Evolutionary conservation across 2,888 invertebrate genomes (phyloP).

Genomic region (Ophion slaviceki): DNA sequence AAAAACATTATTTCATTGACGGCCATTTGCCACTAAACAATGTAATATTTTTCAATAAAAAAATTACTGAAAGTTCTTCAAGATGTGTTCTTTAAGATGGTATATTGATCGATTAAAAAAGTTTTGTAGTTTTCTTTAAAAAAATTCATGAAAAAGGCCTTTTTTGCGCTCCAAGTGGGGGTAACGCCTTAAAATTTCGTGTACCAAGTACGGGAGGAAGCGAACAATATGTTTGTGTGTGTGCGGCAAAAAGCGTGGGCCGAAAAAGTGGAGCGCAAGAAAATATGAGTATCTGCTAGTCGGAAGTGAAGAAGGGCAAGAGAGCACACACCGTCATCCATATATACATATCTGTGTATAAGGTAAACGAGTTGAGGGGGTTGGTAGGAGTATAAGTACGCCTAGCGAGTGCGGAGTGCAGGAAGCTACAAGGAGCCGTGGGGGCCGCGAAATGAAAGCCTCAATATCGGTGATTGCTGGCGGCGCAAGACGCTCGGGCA

Average conservation of each 20-base stretch:
- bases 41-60: too few relatives aligned
- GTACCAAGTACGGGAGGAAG: too few relatives aligned
- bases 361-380: constrained; percentile 15
- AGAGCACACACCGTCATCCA: constrained; percentile 37
- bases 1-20: too few relatives aligned
- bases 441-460: constrained; percentile 82
- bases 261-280: constrained; percentile 42
- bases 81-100: too few relatives aligned
- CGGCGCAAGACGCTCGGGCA: constrained; percentile 80
- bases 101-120: too few relatives aligned
- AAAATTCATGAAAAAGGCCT: too few relatives aligned
- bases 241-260: constrained; percentile 28
- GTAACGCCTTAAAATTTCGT: too few relatives aligned
- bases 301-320: constrained; percentile 56
- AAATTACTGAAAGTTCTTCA: too few relatives aligned
- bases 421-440: constrained; percentile 66
- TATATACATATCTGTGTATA: neutral
- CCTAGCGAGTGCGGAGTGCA: constrained; percentile 66
- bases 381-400: constrained; percentile 49
- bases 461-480: constrained; percentile 83
- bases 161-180: too few relatives aligned
- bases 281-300: constrained; percentile 55
- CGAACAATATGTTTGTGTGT: constrained; percentile 24
- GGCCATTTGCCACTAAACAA: too few relatives aligned
- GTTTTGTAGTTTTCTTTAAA: too few relatives aligned